Base-by-base conservation (phyloP, 2,888 invertebrate species). In the Chydorus sphaericus region DNA sequence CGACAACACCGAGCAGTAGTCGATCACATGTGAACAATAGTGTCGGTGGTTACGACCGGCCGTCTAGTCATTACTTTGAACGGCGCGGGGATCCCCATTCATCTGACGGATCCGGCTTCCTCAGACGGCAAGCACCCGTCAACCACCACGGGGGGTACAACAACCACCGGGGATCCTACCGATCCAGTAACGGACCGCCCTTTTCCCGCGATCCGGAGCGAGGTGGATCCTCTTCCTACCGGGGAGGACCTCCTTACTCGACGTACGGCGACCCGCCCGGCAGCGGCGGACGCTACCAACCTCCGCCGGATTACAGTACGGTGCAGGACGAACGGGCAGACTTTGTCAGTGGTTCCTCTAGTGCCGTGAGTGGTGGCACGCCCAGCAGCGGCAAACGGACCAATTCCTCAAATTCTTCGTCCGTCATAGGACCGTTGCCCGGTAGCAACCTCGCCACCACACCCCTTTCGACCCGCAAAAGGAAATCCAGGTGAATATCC, bases 21-120 rank as follows among this genome's bases (percentile, higher is more conserved):
- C 52, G 36, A 36, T 52, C 33, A 23, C 23, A 23, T 26, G 23
- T 36, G 36, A 52, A 33, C 52, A 36, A 23, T 26, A 37, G 31
- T 18, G 37, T 33, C 26, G 52, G 36, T 36, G 52, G 52, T 16
- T 75, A 75, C 65, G 75, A 74, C 60, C 72, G 75, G 14, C 36
- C 52, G 62, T 66, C 70, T 67, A 69, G 70, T 68, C 70, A 70
- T 65, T 76, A 76, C 67, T 76, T 75, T 69, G 76, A 75, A 59
- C 69, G 74, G 63, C 61, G 61, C 38, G 52, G 36, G 23, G 52
- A 52, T 36, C 26, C 33, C 31, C n/a, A n/a, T n/a, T n/a, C n/a
- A n/a, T n/a, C n/a, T n/a, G 52, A 52, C 33, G 36, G 59, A 57
- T 28, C 58, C 57, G 18, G 33, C 20, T 48, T 57, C 60, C 31